Percentiles rank a stretch among this genome's conserved stretches.
These are phyloP conservation scores for Phalera bucephala DNA, from an alignment of 2,888 invertebrate species.

Conservation along the genomic window DNA sequence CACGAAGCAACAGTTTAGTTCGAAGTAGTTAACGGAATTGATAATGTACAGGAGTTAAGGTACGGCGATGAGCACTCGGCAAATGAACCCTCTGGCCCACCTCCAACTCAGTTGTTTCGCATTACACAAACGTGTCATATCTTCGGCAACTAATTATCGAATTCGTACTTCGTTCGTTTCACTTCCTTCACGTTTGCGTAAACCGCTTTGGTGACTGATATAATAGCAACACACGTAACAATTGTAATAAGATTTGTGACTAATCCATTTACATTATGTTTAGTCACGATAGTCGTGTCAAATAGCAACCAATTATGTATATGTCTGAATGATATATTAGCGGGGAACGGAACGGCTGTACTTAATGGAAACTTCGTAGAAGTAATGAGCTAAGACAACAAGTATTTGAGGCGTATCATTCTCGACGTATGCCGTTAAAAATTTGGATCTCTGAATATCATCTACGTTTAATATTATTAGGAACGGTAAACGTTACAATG, in stretches of 20 bases:
- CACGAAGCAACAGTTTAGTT: slow-evolving; percentile 8
- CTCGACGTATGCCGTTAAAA: slow-evolving; percentile 14
- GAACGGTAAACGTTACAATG: slow-evolving; percentile 21
- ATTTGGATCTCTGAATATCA: slow-evolving; percentile 4
- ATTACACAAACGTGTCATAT: slow-evolving; percentile 22
- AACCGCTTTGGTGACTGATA: slow-evolving; percentile 27
- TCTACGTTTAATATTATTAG: slow-evolving; percentile 17
- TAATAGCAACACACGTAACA: slow-evolving; percentile 41
- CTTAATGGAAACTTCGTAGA: not conserved
- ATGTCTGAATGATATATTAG: slow-evolving; percentile 29
- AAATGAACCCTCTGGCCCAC: slow-evolving; percentile 36
- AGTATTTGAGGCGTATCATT: slow-evolving; percentile 13
- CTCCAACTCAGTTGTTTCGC: slow-evolving; percentile 26
- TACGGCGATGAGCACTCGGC: slow-evolving; percentile 21
- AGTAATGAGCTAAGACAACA: slow-evolving; percentile 19
- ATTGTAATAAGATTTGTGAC: slow-evolving; percentile 45
- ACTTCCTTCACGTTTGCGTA: slow-evolving; percentile 22
- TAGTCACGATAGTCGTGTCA: slow-evolving; percentile 51
- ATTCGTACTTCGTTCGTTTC: slow-evolving; percentile 22
- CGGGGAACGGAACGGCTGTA: not conserved
- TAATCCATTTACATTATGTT: slow-evolving; percentile 48
- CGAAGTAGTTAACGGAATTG: slow-evolving; percentile 10
- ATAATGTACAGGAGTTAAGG: slow-evolving; percentile 3
- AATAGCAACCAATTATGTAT: slow-evolving; percentile 36
- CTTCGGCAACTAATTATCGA: slow-evolving; percentile 21